Conservation (phyloP, 2,888 invertebrate species). For the Sicus ferrugineus region DNA sequence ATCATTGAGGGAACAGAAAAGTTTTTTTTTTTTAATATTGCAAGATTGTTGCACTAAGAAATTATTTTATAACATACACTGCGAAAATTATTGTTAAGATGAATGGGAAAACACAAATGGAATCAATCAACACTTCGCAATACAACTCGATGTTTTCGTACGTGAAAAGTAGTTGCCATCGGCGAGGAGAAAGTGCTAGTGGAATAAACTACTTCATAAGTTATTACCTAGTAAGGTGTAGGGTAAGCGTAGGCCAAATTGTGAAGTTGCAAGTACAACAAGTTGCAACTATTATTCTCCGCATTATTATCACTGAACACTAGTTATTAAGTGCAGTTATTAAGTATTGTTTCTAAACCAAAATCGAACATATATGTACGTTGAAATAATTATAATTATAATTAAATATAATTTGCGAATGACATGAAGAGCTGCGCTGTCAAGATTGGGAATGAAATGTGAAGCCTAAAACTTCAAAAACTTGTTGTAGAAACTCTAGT, state of each 20-base stretch:
- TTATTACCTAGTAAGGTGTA: slow-evolving; percentile 26
- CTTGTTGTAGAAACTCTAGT: slow-evolving; percentile 28
- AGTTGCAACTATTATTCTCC: slow-evolving; percentile 5
- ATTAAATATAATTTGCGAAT: slow-evolving; percentile 5
- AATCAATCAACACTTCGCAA: background rate
- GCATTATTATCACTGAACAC: too few relatives aligned
- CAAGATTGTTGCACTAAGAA: background rate
- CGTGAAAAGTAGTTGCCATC: slow-evolving; percentile 1
- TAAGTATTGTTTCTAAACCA: too few relatives aligned
- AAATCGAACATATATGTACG: too few relatives aligned
- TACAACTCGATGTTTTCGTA: background rate
- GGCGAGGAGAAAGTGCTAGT: slow-evolving; percentile 32
- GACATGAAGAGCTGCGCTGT: background rate
- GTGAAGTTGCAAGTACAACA: slow-evolving; percentile 20
- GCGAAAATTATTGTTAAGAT: background rate
- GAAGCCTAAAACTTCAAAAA: slow-evolving; percentile 2
- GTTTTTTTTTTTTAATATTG: slow-evolving; percentile 21
- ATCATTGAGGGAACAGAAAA: slow-evolving; percentile 30
- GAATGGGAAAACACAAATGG: background rate
- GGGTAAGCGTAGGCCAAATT: slow-evolving; percentile 31
- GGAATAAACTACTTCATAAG: slow-evolving; percentile 28
- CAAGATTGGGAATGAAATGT: background rate
- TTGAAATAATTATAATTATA: slow-evolving; percentile 8
- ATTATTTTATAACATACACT: slow-evolving; percentile 1
- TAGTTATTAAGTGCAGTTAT: too few relatives aligned